A percentile compares a stretch with the other conserved stretches of the same genome.
phyloP scores from a whole-genome alignment of 23 tunicate genomes.

The Halocynthia aurantium region DNA sequence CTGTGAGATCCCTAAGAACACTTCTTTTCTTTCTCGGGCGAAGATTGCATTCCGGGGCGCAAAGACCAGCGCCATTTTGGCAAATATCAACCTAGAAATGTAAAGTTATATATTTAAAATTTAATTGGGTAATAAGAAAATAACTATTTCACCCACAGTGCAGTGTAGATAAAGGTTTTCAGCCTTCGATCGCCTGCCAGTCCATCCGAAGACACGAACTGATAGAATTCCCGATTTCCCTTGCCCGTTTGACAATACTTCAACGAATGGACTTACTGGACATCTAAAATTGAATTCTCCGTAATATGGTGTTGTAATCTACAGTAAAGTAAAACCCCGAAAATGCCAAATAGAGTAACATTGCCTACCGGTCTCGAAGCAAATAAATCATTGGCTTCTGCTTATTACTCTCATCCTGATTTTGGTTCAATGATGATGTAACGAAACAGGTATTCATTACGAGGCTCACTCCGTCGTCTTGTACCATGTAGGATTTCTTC shows the following conservation, averaged over 20 bases:
- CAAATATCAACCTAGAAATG: slow-evolving; percentile 42
- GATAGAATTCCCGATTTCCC: slow-evolving; percentile 51
- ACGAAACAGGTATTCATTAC: slow-evolving; percentile 84
- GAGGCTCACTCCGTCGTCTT: slow-evolving; percentile 39
- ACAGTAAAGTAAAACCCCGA: background rate
- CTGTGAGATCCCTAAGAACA: background rate
- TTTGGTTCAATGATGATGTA: slow-evolving; percentile 43
- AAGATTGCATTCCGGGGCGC: slow-evolving; percentile 29
- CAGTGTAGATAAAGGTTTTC: slow-evolving; percentile 56
- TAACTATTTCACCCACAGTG: slow-evolving; percentile 30
- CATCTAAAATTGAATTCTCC: slow-evolving; percentile 24
- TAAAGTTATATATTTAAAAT: background rate
- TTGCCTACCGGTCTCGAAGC: slow-evolving; percentile 9
- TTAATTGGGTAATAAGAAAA: background rate
- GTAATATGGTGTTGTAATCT: background rate
- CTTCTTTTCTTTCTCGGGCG: slow-evolving; percentile 6
- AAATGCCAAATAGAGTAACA: background rate
- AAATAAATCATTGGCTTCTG: slow-evolving; percentile 3
- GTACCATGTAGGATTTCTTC: slow-evolving; percentile 23
- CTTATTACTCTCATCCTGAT: background rate
- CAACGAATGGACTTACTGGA: slow-evolving; percentile 55
- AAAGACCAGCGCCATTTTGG: slow-evolving; percentile 4
- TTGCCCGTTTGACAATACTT: slow-evolving; percentile 54
- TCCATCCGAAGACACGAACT: slow-evolving; percentile 70
- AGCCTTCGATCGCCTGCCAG: slow-evolving; percentile 22